Evolutionary conservation across 2,888 invertebrate species (phyloP).

Genomic region (Caenorhabditis japonica): DNA sequence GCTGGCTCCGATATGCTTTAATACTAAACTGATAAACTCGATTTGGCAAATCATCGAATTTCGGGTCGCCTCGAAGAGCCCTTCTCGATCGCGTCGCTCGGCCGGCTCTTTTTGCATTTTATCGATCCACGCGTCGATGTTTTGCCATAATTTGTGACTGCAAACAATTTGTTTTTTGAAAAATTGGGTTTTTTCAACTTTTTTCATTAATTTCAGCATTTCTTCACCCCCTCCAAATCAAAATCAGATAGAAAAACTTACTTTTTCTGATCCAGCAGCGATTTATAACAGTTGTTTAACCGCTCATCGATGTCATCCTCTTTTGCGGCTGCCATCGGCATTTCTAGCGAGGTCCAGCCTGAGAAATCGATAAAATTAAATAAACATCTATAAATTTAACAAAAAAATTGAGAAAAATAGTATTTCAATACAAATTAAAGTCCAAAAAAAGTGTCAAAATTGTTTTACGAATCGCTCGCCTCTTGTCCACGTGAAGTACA

Average conservation of each 20-base stretch:
- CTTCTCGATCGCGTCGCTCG: neutral
- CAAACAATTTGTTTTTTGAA: no score
- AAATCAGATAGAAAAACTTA: neutral
- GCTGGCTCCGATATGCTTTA: neutral
- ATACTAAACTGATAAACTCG: neutral
- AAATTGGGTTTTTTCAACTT: no score
- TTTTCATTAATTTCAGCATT: no score
- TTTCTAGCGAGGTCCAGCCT: conserved; percentile 12
- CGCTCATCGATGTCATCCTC: neutral
- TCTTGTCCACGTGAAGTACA: conserved; percentile 6
- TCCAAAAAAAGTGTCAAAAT: neutral
- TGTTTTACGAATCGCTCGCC: no score
- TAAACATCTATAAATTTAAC: no score
- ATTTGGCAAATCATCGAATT: conserved; percentile 4
- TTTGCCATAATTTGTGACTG: no score
- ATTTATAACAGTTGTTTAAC: neutral
- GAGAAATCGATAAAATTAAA: neutral
- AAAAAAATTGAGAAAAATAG: no score
- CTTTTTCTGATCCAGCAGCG: neutral
- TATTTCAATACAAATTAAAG: neutral
- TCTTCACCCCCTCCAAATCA: no score
- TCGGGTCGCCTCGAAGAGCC: no score
- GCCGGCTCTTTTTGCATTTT: conserved; percentile 14
- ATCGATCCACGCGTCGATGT: conserved; percentile 12
- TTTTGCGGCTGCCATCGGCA: conserved; percentile 7